These are phyloP conservation scores for Caracal caracal DNA, from an alignment of 2,113 vertebrate genomes.

Conservation along the genomic window DNA sequence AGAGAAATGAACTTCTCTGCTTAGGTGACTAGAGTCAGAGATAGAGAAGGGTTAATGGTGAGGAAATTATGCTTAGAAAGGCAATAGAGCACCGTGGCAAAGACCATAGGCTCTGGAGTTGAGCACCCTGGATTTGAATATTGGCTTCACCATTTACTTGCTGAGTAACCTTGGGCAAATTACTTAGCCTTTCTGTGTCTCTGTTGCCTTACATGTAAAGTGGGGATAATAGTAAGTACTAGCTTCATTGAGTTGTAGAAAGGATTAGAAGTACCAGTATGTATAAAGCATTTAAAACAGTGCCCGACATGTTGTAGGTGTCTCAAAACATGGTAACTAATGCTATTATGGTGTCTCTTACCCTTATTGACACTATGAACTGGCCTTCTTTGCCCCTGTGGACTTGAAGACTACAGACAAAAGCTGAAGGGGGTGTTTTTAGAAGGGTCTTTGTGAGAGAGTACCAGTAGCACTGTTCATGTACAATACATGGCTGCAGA, in stretches of 20 bases:
- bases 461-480: not conserved
- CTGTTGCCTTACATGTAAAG: not conserved
- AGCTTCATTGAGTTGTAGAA: not conserved
- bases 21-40: not conserved
- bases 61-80: not conserved
- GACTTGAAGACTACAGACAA: not conserved
- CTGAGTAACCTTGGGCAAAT: not conserved
- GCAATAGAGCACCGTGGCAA: not conserved
- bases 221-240: not conserved
- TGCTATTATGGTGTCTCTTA: not conserved
- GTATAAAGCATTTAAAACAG: conserved; percentile 4
- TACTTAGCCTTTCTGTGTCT: not conserved
- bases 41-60: not conserved
- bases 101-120: not conserved
- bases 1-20: not conserved
- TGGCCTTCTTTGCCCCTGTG: not conserved
- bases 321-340: not conserved
- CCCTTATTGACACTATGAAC: not conserved
- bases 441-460: not conserved
- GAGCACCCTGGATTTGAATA: not conserved
- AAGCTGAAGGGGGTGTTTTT: not conserved
- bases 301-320: not conserved
- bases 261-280: not conserved
- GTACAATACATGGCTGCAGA: not conserved
- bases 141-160: not conserved